A percentile compares a stretch with the other conserved stretches of the same genome.
These are phyloP conservation scores for Chaetodon trifascialis DNA, from an alignment of 2,113 vertebrate genomes.

Conservation along the genomic window DNA sequence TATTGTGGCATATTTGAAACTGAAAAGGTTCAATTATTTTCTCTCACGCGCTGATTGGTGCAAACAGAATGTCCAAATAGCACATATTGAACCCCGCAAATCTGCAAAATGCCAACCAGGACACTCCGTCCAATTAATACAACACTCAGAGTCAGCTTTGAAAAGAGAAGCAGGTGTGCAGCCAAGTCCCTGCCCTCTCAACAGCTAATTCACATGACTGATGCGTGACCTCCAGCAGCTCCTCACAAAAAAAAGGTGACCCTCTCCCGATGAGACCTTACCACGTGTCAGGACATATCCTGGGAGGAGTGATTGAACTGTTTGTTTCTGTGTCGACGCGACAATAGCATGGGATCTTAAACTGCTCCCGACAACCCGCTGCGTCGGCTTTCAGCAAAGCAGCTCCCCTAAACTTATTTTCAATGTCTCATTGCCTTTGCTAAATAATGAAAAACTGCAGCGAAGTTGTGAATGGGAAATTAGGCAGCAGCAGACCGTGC, in stretches of 20 bases:
- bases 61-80: slow-evolving; percentile 22
- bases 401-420: slow-evolving; percentile 54
- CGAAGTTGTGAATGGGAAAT: slow-evolving; percentile 68
- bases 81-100: slow-evolving; percentile 28
- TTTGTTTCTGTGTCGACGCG: slow-evolving; percentile 71
- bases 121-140: slow-evolving; percentile 51
- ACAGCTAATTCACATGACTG: slow-evolving; percentile 77
- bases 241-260: slow-evolving; percentile 67
- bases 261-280: slow-evolving; percentile 71
- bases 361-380: slow-evolving; percentile 61
- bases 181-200: slow-evolving; percentile 52
- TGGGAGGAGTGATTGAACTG: slow-evolving; percentile 77
- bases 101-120: slow-evolving; percentile 45
- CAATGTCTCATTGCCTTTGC: slow-evolving; percentile 56
- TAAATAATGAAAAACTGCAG: slow-evolving; percentile 63
- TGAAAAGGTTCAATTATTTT: slow-evolving; percentile 41
- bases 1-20: slow-evolving; percentile 43
- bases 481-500: slow-evolving; percentile 41
- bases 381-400: slow-evolving; percentile 39
- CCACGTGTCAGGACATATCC: slow-evolving; percentile 72
- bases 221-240: slow-evolving; percentile 74
- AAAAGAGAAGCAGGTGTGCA: slow-evolving; percentile 72
- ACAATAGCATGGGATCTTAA: slow-evolving; percentile 66
- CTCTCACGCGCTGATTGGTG: slow-evolving; percentile 4
- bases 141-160: slow-evolving; percentile 30